These are phyloP conservation scores for Stichodactyla helianthus DNA, from an alignment of 64 coral and sea anemone species.

Conservation along the genomic window DNA sequence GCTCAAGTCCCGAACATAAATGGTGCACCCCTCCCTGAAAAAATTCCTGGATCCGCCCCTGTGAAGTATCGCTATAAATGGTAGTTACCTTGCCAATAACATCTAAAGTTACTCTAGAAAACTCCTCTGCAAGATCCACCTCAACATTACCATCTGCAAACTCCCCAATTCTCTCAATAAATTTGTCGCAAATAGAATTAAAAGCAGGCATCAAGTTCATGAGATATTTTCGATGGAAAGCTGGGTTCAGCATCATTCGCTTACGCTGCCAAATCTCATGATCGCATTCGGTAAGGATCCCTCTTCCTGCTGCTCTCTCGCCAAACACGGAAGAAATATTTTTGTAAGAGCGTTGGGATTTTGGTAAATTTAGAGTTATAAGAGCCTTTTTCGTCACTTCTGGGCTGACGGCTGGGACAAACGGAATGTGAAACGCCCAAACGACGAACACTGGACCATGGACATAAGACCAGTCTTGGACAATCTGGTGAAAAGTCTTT, in stretches of 20 bases:
- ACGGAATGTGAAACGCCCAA: constrained; percentile 35
- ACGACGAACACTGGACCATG: constrained; percentile 44
- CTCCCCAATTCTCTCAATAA: constrained; percentile 43
- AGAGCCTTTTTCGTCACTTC: constrained; percentile 46
- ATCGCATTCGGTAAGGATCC: constrained; percentile 48
- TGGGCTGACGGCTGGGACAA: constrained; percentile 22
- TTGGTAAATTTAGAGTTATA: constrained; percentile 49
- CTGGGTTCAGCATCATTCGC: constrained; percentile 56
- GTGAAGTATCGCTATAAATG: no score
- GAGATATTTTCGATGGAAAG: constrained; percentile 78
- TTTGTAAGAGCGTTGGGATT: neutral
- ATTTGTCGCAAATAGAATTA: constrained; percentile 53
- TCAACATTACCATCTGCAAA: constrained; percentile 53
- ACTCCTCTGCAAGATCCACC: constrained; percentile 64
- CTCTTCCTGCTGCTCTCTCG: constrained; percentile 32
- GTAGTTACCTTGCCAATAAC: constrained; percentile 68
- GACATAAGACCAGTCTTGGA: constrained; percentile 18
- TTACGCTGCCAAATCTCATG: constrained; percentile 49
- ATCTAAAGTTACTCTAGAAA: constrained; percentile 70
- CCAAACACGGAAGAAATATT: constrained; percentile 33
- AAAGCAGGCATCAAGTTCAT: constrained; percentile 85
- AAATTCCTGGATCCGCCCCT: no score
- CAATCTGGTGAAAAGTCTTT: neutral
- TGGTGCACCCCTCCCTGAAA: no score
- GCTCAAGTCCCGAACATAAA: no score